Evolutionary conservation across 2,113 vertebrate genomes (phyloP).

Genomic region (Lutjanus erythropterus): DNA sequence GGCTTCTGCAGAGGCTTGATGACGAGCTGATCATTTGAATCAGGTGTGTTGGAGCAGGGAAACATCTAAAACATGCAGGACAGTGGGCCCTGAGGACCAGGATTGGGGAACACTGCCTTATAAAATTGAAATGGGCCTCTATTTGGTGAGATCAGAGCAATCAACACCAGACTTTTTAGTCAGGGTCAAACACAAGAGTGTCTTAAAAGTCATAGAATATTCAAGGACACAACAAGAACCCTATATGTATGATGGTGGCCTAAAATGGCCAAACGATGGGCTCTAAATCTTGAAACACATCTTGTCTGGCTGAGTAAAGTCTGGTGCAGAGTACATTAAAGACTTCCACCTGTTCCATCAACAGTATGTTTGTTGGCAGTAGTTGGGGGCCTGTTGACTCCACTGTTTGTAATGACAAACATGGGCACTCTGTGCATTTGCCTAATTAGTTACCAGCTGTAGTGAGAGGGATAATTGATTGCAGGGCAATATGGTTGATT

Average conservation of each 20-base stretch:
- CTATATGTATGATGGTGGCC: too few species aligned
- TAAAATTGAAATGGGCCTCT: neutral
- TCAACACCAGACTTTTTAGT: neutral
- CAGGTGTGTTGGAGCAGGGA: too few species aligned
- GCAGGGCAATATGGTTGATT: slow-evolving; percentile 75
- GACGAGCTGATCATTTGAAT: too few species aligned
- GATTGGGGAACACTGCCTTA: too few species aligned
- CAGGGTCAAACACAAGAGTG: neutral
- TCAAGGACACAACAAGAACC: neutral
- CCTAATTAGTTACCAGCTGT: slow-evolving; percentile 75
- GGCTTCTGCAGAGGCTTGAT: too few species aligned
- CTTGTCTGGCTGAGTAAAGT: slow-evolving; percentile 12
- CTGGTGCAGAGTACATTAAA: neutral
- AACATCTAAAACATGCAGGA: too few species aligned
- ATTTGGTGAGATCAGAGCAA: neutral
- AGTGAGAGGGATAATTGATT: slow-evolving; percentile 75
- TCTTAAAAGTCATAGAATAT: neutral
- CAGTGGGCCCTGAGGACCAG: too few species aligned
- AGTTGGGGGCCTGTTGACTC: slow-evolving; percentile 45
- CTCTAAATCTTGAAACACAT: neutral
- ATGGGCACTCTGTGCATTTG: slow-evolving; percentile 51
- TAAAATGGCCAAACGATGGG: neutral
- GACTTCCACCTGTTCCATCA: slow-evolving; percentile 45
- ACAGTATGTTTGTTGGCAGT: slow-evolving; percentile 30
- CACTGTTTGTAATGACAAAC: slow-evolving; percentile 51